Evolutionary conservation across 1,140 invertebrate species (phyloP).

Genomic region (Calliphora vicina): DNA sequence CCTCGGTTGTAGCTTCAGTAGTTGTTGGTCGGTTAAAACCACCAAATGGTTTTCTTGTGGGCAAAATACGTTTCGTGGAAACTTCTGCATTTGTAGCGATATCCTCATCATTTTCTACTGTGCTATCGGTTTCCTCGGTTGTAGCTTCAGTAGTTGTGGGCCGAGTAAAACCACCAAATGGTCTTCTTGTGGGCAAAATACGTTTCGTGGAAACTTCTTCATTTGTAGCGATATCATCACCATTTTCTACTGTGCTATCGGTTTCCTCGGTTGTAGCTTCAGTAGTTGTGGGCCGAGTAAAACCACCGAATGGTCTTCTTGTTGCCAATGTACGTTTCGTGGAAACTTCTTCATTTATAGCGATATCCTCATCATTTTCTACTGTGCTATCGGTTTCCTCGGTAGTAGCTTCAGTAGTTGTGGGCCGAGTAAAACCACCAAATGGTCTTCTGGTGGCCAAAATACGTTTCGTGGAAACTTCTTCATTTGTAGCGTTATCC

Average conservation of each 20-base stretch:
- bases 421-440: neutral
- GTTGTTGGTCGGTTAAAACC: neutral
- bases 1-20: neutral
- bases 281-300: neutral
- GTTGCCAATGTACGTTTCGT: neutral
- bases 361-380: neutral
- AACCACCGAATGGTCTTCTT: neutral
- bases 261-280: neutral
- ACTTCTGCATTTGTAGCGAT: neutral
- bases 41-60: neutral
- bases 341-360: neutral
- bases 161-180: neutral
- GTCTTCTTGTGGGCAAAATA: neutral
- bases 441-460: neutral
- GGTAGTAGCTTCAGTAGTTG: neutral
- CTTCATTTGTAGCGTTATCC: neutral
- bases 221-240: slow-evolving; percentile 28
- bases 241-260: slow-evolving; percentile 3
- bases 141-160: neutral
- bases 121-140: neutral
- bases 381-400: neutral
- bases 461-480: neutral
- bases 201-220: neutral
- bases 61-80: neutral
- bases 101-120: neutral